These are phyloP conservation scores for Xylocampa areola DNA, from an alignment of 2,888 invertebrate genomes.

Conservation along the genomic window DNA sequence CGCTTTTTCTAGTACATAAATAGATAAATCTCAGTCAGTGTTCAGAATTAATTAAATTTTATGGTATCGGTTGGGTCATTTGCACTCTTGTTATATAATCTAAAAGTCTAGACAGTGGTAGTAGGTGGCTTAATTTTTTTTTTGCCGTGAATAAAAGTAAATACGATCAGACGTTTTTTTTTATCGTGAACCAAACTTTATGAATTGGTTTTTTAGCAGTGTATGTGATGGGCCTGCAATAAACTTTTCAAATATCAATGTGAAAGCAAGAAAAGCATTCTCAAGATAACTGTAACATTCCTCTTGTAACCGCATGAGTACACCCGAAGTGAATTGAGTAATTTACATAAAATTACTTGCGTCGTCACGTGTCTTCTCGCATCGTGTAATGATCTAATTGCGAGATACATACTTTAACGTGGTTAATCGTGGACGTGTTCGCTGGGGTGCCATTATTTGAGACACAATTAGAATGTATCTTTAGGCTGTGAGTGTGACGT, in stretches of 20 bases:
- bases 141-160: too few species aligned
- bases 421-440: slow-evolving; percentile 55
- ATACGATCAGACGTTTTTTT: too few species aligned
- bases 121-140: too few species aligned
- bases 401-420: slow-evolving; percentile 58
- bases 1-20: too few species aligned
- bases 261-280: not conserved
- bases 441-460: slow-evolving; percentile 40
- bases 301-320: slow-evolving; percentile 34
- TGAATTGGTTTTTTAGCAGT: too few species aligned
- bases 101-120: too few species aligned
- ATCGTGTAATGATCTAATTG: slow-evolving; percentile 50
- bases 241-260: not conserved
- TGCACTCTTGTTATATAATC: too few species aligned
- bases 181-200: too few species aligned
- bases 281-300: slow-evolving; percentile 28
- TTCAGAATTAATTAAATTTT: too few species aligned
- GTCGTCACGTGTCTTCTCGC: slow-evolving; percentile 22
- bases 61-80: too few species aligned
- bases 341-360: slow-evolving; percentile 59
- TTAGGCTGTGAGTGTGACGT: slow-evolving; percentile 29
- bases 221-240: too few species aligned
- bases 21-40: too few species aligned
- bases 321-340: slow-evolving; percentile 42
- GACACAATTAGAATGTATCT: slow-evolving; percentile 48